phyloP scores from a whole-genome alignment of 2,888 invertebrate genomes.

The Ennomos quercinarius region DNA sequence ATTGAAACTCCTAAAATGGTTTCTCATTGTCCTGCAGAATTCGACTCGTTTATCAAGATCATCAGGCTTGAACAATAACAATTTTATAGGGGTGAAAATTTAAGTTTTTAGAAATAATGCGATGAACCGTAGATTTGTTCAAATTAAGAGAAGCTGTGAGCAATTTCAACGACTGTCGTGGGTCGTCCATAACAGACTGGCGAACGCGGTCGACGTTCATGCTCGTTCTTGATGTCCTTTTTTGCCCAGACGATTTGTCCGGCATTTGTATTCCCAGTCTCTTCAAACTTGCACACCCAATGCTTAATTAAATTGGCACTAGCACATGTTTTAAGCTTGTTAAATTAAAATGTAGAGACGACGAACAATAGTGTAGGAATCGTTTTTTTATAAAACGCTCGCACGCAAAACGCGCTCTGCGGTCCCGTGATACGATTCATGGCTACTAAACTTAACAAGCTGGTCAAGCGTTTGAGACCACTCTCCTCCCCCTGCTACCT shows the following conservation, averaged over 20 bases:
- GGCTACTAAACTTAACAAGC: conserved; percentile 3
- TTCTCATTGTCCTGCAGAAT: too few species aligned
- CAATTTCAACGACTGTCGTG: conserved; percentile 30
- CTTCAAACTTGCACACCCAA: conserved; percentile 43
- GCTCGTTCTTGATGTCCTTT: conserved; percentile 37
- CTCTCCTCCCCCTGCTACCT: conserved; percentile 6
- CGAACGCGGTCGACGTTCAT: conserved; percentile 42
- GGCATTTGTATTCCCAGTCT: conserved; percentile 45
- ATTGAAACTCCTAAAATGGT: too few species aligned
- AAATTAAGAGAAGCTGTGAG: conserved; percentile 28
- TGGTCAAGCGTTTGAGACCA: conserved; percentile 6
- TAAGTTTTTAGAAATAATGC: conserved; percentile 40
- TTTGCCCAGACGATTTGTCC: too few species aligned
- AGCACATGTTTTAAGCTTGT: conserved; percentile 49
- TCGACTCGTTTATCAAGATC: conserved; percentile 42
- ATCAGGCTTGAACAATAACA: too few species aligned
- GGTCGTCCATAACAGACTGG: conserved; percentile 40
- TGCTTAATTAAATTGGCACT: conserved; percentile 42
- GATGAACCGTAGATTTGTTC: conserved; percentile 27
- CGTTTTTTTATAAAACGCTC: conserved; percentile 10
- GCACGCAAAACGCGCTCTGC: too few species aligned
- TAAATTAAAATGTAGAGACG: conserved; percentile 22
- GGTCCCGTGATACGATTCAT: too few species aligned
- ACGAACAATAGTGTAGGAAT: conserved; percentile 44
- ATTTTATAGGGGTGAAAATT: too few species aligned